Percentiles rank a stretch among this genome's conserved stretches.
Evolutionary conservation across 2,888 invertebrate genomes (phyloP).

Genomic region (Sphecodes monilicornis): DNA sequence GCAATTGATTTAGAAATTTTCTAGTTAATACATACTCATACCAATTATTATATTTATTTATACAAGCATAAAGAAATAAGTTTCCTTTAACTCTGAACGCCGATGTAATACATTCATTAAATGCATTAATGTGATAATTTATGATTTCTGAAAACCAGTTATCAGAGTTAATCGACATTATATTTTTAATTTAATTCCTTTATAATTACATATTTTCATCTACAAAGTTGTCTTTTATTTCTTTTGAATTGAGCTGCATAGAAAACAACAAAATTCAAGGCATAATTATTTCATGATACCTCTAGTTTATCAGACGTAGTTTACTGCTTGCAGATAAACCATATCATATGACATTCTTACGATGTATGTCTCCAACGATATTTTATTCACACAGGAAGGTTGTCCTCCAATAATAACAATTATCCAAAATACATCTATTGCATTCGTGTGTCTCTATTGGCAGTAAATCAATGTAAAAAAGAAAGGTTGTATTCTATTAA

Average conservation of each 20-base stretch:
- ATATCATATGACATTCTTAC: slow-evolving; percentile 50
- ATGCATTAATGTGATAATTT: slow-evolving; percentile 19
- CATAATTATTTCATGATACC: slow-evolving; percentile 49
- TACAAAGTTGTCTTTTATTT: slow-evolving; percentile 58
- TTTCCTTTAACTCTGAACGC: slow-evolving; percentile 51
- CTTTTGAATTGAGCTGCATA: slow-evolving; percentile 55
- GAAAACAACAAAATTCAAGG: slow-evolving; percentile 60
- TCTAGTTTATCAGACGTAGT: slow-evolving; percentile 59
- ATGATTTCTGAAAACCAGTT: slow-evolving; percentile 21
- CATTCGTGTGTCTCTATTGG: slow-evolving; percentile 68
- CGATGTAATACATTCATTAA: slow-evolving; percentile 21
- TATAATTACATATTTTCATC: slow-evolving; percentile 50
- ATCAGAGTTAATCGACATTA: slow-evolving; percentile 52
- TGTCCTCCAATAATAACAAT: slow-evolving; percentile 65
- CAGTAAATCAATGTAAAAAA: slow-evolving; percentile 77
- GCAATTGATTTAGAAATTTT: slow-evolving; percentile 48
- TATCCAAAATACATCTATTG: slow-evolving; percentile 74
- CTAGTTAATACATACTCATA: slow-evolving; percentile 56
- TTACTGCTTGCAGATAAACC: slow-evolving; percentile 62
- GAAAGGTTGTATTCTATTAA: slow-evolving; percentile 69
- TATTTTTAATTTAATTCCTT: slow-evolving; percentile 46
- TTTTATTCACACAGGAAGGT: slow-evolving; percentile 68
- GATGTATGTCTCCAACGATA: slow-evolving; percentile 59
- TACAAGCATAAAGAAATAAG: slow-evolving; percentile 44
- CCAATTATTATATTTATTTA: slow-evolving; percentile 46